phyloP scores from a whole-genome alignment of 2,113 vertebrate genomes.

The Anser brachyrhynchus region DNA sequence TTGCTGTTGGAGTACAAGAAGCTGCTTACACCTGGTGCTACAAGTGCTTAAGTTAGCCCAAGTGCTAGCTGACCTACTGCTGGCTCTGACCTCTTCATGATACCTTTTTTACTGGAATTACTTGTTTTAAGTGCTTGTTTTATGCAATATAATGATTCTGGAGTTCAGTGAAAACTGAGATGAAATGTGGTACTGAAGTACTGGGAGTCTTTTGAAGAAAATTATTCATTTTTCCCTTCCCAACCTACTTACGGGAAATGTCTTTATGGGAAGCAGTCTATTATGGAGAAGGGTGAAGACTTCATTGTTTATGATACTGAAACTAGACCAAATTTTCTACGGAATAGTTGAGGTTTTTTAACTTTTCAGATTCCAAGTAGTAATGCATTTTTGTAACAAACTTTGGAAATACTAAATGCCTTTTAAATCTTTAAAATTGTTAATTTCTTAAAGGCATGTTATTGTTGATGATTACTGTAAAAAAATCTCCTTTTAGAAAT shows the following conservation, averaged over 20 bases:
- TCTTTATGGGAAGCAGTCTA: not conserved
- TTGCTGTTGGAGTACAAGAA: not conserved
- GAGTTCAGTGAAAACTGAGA: not conserved
- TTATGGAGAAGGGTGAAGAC: not conserved
- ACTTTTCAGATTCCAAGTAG: not conserved
- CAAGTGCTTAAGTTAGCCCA: not conserved
- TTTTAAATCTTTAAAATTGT: not conserved
- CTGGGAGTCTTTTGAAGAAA: not conserved
- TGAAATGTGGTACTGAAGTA: not conserved
- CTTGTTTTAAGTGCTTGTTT: not conserved
- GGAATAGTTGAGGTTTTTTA: rapidly evolving
- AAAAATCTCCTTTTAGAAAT: not conserved
- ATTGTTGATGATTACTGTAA: not conserved
- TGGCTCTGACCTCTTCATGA: not conserved
- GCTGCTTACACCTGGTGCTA: rapidly evolving
- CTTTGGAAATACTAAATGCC: not conserved
- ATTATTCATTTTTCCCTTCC: not conserved
- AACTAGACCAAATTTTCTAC: not conserved
- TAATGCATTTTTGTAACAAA: not conserved
- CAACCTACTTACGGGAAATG: not conserved
- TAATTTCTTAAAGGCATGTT: not conserved
- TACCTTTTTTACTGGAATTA: not conserved
- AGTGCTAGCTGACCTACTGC: not conserved
- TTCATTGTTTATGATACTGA: not conserved
- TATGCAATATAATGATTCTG: not conserved